Percentiles rank a stretch among this genome's conserved stretches.
These are phyloP conservation scores for Rhea americana DNA, from an alignment of 2,113 vertebrate species.

Conservation along the genomic window DNA sequence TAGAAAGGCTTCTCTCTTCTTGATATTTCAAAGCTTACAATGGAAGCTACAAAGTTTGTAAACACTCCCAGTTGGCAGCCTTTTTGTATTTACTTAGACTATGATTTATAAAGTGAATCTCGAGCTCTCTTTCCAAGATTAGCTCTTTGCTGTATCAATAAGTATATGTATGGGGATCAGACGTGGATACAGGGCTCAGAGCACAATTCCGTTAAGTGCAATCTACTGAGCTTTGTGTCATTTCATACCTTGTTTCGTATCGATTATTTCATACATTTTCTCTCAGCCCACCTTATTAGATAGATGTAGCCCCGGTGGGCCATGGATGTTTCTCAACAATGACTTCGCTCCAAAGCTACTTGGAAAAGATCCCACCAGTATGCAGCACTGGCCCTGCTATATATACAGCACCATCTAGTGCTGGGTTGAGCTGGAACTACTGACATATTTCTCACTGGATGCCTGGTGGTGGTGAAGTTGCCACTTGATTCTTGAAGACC, in stretches of 20 bases:
- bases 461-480: neutral
- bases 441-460: neutral
- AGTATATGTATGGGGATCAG: neutral
- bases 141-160: neutral
- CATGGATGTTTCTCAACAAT: neutral
- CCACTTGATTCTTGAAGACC: neutral
- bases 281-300: neutral
- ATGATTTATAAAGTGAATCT: neutral
- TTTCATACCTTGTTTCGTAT: neutral
- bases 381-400: neutral
- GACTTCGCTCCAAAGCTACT: neutral
- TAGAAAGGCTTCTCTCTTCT: neutral
- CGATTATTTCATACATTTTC: neutral
- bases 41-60: neutral
- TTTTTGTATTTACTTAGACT: neutral
- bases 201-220: neutral
- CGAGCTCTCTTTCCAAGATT: neutral
- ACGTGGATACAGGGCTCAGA: neutral
- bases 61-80: neutral
- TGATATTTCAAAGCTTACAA: neutral
- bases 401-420: fast-evolving
- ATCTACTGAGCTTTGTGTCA: neutral
- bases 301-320: neutral
- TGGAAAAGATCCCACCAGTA: neutral
- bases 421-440: neutral